Evolutionary conservation across 2,888 invertebrate genomes (phyloP).

Genomic region (Drosophila paranaensis): DNA sequence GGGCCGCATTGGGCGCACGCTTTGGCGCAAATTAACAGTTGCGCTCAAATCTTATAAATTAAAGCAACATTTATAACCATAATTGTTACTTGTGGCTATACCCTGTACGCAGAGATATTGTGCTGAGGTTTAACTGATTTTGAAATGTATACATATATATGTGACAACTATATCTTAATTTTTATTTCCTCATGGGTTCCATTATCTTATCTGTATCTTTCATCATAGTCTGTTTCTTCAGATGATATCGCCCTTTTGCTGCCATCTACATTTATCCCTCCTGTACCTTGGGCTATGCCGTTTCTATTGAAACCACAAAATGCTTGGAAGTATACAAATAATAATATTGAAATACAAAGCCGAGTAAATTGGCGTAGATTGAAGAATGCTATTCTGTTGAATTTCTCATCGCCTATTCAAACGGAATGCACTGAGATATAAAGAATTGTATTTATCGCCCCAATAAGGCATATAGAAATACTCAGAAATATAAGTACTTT

Average conservation of each 20-base stretch:
- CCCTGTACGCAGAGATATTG: constrained; percentile 6
- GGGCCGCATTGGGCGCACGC: constrained; percentile 41
- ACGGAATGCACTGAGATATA: constrained; percentile 19
- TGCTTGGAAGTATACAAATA: not conserved
- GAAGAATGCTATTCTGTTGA: not conserved
- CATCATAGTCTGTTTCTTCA: not conserved
- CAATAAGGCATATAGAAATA: constrained; percentile 33
- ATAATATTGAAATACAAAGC: constrained; percentile 5
- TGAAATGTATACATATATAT: not conserved
- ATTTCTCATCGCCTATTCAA: constrained; percentile 5
- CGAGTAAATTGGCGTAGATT: constrained; percentile 4
- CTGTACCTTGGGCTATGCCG: not conserved
- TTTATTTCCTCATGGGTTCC: not conserved
- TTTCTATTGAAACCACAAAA: not conserved
- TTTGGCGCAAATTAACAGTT: constrained; percentile 67
- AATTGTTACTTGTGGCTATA: constrained; percentile 47
- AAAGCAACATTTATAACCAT: constrained; percentile 60
- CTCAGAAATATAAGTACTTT: constrained; percentile 12
- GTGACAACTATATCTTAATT: not conserved
- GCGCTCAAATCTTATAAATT: constrained; percentile 58
- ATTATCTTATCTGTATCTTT: constrained; percentile 1
- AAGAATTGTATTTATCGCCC: constrained; percentile 31
- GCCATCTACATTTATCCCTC: not conserved
- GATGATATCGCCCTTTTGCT: not conserved
- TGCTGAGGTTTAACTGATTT: too few relatives aligned